phyloP scores from a whole-genome alignment of 2,113 vertebrate genomes.

The Ariopsis seemanni region DNA sequence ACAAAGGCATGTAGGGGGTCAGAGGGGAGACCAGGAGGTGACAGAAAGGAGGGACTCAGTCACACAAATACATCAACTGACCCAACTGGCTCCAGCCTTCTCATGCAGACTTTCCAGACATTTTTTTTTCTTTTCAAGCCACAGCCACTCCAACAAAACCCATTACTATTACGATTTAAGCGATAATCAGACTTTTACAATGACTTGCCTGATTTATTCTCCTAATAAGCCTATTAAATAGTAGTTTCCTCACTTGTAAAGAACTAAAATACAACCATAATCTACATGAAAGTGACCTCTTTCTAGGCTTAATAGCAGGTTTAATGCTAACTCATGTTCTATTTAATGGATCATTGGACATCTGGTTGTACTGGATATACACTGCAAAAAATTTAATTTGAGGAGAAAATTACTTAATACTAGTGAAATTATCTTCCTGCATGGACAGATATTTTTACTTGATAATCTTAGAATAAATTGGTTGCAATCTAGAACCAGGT shows the following conservation, averaged over 20 bases:
- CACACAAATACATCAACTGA: slow-evolving; percentile 75
- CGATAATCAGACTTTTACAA: slow-evolving; percentile 52
- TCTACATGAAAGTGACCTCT: neutral
- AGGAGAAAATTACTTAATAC: too few relatives aligned
- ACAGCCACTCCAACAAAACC: slow-evolving; percentile 65
- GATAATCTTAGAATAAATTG: too few relatives aligned
- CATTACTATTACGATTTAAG: slow-evolving; percentile 64
- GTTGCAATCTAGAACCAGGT: too few relatives aligned
- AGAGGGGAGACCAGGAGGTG: slow-evolving; percentile 59
- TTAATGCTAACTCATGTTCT: neutral
- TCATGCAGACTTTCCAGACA: slow-evolving; percentile 73
- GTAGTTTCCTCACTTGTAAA: neutral
- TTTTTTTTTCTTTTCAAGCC: slow-evolving; percentile 60
- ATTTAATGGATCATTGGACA: neutral
- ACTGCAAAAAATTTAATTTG: too few relatives aligned
- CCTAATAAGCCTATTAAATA: neutral
- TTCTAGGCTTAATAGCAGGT: neutral
- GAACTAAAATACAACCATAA: neutral
- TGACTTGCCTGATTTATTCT: neutral
- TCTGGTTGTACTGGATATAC: neutral
- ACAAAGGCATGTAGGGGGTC: slow-evolving; percentile 71
- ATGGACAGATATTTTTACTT: too few relatives aligned
- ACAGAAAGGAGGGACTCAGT: slow-evolving; percentile 71
- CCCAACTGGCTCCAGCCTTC: slow-evolving; percentile 70
- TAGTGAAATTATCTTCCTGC: too few relatives aligned